These are phyloP conservation scores for Poeciliopsis turneri DNA, from an alignment of 2,797 vertebrate genomes.

Conservation along the genomic window DNA sequence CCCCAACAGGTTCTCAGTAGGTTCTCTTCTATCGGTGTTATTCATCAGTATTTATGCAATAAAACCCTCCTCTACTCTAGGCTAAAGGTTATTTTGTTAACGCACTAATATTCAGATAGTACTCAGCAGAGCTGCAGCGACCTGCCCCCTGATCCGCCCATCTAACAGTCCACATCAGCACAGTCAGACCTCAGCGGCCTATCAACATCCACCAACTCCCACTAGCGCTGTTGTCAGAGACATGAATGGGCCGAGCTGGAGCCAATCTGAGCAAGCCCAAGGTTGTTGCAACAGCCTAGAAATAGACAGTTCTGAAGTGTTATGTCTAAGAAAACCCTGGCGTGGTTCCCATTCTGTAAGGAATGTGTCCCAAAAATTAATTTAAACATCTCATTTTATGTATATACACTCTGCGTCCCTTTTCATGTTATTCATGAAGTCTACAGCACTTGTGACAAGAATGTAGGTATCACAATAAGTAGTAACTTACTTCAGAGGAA, in stretches of 20 bases:
- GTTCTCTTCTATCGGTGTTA: not conserved
- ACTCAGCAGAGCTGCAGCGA: conserved; percentile 18
- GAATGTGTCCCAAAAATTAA: conserved; percentile 1
- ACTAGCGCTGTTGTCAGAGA: conserved; percentile 36
- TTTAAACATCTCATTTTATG: not conserved
- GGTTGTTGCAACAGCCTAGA: conserved; percentile 55
- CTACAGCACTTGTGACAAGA: conserved; percentile 1
- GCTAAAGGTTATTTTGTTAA: not conserved
- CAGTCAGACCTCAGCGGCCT: conserved; percentile 63
- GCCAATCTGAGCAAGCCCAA: conserved; percentile 65
- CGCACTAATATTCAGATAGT: conserved; percentile 20
- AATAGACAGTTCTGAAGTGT: conserved; percentile 58
- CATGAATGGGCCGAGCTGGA: conserved; percentile 65
- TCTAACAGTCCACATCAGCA: conserved; percentile 80
- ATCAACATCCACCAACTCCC: conserved; percentile 75
- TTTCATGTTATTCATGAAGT: not conserved
- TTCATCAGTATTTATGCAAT: not conserved
- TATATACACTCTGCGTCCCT: not conserved
- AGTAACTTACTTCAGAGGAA: not conserved
- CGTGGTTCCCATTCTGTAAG: conserved; percentile 13
- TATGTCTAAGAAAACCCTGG: conserved; percentile 32
- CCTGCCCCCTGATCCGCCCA: conserved; percentile 50
- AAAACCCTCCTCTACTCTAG: not conserved
- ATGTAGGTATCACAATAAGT: conserved; percentile 1
- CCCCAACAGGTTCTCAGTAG: not conserved